A percentile compares a stretch with the other conserved stretches of the same genome.
These are phyloP conservation scores for Syritta pipiens DNA, from an alignment of 2,888 invertebrate genomes.

Conservation along the genomic window DNA sequence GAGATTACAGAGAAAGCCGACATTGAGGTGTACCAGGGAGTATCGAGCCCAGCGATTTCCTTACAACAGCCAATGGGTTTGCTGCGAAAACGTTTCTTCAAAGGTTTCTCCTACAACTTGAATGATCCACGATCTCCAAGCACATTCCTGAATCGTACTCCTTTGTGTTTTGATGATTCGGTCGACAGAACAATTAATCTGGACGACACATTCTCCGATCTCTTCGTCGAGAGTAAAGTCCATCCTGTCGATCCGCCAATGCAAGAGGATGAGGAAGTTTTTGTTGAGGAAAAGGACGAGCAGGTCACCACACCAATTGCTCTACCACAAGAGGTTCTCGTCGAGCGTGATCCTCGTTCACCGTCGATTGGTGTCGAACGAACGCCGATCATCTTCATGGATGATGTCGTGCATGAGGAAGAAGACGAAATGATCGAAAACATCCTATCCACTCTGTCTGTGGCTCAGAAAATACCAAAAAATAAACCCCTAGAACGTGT, in stretches of 20 bases:
- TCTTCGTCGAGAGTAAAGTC: constrained; percentile 75
- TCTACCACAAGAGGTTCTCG: constrained; percentile 2
- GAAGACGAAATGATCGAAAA: constrained; percentile 76
- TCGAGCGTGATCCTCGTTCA: constrained; percentile 75
- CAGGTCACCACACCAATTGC: constrained; percentile 10
- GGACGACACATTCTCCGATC: constrained; percentile 77
- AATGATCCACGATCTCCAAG: constrained; percentile 76
- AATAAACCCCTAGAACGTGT: constrained; percentile 75
- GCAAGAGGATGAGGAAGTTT: neutral
- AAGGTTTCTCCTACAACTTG: constrained; percentile 73
- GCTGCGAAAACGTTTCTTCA: constrained; percentile 75
- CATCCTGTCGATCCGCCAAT: constrained; percentile 33
- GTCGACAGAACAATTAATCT: constrained; percentile 74
- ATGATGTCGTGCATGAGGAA: constrained; percentile 73
- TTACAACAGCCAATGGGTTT: constrained; percentile 46
- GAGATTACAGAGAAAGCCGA: constrained; percentile 14
- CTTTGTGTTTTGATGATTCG: constrained; percentile 74
- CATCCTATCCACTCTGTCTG: constrained; percentile 74
- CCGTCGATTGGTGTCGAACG: constrained; percentile 76
- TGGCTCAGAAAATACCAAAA: constrained; percentile 62
- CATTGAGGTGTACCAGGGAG: constrained; percentile 14
- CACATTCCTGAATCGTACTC: constrained; percentile 74
- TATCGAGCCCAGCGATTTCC: neutral
- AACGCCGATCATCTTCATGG: constrained; percentile 76
- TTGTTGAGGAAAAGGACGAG: too few relatives aligned